phyloP scores from a whole-genome alignment of 2,113 vertebrate genomes.

The Bubo bubo region DNA sequence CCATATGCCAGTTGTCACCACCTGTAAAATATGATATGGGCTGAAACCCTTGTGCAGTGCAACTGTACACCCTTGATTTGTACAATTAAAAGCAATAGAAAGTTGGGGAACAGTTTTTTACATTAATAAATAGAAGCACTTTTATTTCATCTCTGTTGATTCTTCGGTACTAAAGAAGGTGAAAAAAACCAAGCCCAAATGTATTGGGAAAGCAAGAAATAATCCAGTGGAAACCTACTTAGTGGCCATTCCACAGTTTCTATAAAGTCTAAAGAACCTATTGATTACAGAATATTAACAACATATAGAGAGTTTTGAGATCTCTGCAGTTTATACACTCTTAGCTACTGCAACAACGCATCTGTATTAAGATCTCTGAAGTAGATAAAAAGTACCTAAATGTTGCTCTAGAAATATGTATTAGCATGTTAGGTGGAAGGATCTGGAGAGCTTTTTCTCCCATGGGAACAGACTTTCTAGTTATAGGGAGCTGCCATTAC shows the following conservation, averaged over 20 bases:
- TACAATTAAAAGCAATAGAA: background rate
- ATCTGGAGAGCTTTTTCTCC: background rate
- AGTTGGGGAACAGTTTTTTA: background rate
- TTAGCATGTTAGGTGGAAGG: background rate
- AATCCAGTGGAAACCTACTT: background rate
- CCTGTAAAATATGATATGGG: background rate
- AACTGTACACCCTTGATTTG: background rate
- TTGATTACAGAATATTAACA: background rate
- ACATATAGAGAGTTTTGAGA: background rate
- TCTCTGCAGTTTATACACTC: background rate
- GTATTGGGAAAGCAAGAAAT: background rate
- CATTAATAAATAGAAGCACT: background rate
- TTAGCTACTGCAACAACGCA: background rate
- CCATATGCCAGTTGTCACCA: background rate
- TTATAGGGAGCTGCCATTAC: background rate
- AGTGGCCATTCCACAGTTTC: background rate
- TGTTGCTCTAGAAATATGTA: background rate
- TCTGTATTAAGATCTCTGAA: background rate
- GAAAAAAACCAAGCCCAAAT: background rate
- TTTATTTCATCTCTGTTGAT: background rate
- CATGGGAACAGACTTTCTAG: background rate
- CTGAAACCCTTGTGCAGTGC: background rate
- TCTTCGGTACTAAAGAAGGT: background rate
- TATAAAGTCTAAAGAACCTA: background rate
- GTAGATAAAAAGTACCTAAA: background rate